Base-by-base conservation (phyloP, 1,140 invertebrate species). In the Pseudomyrmex sp. region DNA sequence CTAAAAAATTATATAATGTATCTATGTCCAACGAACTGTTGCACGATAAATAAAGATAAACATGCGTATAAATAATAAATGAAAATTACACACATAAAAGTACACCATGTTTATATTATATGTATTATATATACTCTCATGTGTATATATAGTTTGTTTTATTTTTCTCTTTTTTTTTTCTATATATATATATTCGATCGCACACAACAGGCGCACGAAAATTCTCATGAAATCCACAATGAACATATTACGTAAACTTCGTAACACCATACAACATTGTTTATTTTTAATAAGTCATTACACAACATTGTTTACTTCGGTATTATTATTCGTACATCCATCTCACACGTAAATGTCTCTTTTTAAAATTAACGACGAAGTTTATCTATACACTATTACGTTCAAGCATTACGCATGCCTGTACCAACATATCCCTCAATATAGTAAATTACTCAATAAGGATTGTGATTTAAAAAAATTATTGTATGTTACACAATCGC, bases 261-360 rank as follows among this genome's bases (percentile, higher is more conserved):
- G 20, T 84, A 72, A 84, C 74, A 84, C 50, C 56, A 54, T 79
- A 80, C 72, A 84, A 86, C 77, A 80, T 70, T 69, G 61, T 69
- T 72, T 86, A 73, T 69, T 86, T 35, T 59, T 63, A 72, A 70
- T 70, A 68, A 82, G 23, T 62, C 58, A 65, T 85, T 35, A 35
- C 35, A 35, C 35, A 35, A 35, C 35, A 35, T 35, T 35, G 35
- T 35, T 35, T 35, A 7, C 35, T 35, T 35, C 35, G 35, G 5
- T 35, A 35, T 35, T 80, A 65, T 48, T 82, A 76, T 82, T 77
- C 68, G 63, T 86, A 83, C 84, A 77, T 83, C 4, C 68, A 35
- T 63, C 80, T 56, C 80, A 77, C 63, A 54, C 66, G n/a, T 59
- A 69, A 56, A 35, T 35, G 5, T 48, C 59, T 20, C 46, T 59